Evolutionary conservation across 2,888 invertebrate genomes (phyloP).

Genomic region (Phyto melanocephala): DNA sequence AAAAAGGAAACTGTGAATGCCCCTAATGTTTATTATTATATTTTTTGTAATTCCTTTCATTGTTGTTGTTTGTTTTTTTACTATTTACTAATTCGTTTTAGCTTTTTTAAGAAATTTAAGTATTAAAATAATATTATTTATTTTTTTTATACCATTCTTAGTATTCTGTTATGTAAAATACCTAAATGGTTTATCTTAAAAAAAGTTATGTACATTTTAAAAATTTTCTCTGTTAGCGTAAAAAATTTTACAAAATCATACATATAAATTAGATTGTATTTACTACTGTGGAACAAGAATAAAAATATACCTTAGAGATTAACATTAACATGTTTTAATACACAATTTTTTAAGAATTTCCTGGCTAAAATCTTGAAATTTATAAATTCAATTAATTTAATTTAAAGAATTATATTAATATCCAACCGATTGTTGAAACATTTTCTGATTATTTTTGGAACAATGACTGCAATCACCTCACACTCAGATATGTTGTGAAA

Average conservation of each 20-base stretch:
- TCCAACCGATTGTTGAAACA: no score
- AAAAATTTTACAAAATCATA: background rate
- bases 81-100: conserved; percentile 4
- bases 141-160: conserved; percentile 1
- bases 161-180: conserved; percentile 29
- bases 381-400: no score
- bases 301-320: background rate
- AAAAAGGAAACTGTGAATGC: conserved; percentile 33
- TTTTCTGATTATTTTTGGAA: no score
- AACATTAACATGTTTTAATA: no score
- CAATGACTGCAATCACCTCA: no score
- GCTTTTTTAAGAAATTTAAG: conserved; percentile 30
- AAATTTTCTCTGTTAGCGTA: conserved; percentile 14
- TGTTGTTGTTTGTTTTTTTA: conserved; percentile 32
- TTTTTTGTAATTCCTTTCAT: conserved; percentile 1
- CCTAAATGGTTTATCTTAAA: background rate
- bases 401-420: no score
- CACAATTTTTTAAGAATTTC: no score
- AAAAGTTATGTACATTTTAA: background rate
- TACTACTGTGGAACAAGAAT: conserved; percentile 50
- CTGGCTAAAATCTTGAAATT: no score
- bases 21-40: background rate
- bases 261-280: conserved; percentile 40
- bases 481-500: no score
- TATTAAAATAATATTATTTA: conserved; percentile 41